Conservation (phyloP, 2,797 vertebrate species). For the Esox lucius region DNA sequence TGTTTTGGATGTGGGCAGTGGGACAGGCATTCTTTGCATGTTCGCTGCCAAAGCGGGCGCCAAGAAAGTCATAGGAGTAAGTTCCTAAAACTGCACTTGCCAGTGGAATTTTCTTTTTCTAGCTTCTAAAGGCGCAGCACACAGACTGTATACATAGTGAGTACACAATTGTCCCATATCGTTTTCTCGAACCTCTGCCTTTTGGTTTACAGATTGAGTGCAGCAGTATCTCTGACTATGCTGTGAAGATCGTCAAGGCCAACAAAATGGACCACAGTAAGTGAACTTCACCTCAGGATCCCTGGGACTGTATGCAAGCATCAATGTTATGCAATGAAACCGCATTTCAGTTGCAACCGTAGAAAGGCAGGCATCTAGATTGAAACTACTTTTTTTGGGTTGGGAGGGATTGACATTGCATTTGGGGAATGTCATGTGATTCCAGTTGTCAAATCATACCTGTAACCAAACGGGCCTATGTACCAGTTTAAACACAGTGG, state of each 20-base stretch:
- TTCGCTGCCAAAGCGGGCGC: conserved; percentile 93
- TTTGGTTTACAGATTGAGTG: conserved; percentile 83
- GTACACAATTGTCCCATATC: neutral
- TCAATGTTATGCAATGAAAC: neutral
- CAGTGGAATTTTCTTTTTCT: neutral
- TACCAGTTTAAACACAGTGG: too few relatives aligned
- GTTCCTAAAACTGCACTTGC: conserved; percentile 31
- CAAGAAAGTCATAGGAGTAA: conserved; percentile 90
- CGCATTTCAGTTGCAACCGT: neutral
- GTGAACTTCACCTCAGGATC: conserved; percentile 2
- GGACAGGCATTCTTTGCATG: conserved; percentile 95
- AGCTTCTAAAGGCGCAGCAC: neutral
- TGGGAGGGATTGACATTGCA: too few relatives aligned
- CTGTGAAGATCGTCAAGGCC: conserved; percentile 93
- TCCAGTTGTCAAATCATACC: too few relatives aligned
- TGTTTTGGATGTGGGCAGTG: conserved; percentile 91
- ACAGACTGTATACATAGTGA: neutral
- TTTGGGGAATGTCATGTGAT: too few relatives aligned
- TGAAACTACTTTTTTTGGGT: too few relatives aligned
- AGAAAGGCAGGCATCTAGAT: too few relatives aligned
- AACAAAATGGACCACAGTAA: conserved; percentile 92
- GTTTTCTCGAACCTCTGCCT: neutral
- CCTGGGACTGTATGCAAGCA: neutral
- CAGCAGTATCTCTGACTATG: conserved; percentile 94
- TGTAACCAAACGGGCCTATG: too few relatives aligned